phyloP scores from a whole-genome alignment of 37 sponge, comb jelly and placozoan genomes.

The Theonella swinhoei region DNA sequence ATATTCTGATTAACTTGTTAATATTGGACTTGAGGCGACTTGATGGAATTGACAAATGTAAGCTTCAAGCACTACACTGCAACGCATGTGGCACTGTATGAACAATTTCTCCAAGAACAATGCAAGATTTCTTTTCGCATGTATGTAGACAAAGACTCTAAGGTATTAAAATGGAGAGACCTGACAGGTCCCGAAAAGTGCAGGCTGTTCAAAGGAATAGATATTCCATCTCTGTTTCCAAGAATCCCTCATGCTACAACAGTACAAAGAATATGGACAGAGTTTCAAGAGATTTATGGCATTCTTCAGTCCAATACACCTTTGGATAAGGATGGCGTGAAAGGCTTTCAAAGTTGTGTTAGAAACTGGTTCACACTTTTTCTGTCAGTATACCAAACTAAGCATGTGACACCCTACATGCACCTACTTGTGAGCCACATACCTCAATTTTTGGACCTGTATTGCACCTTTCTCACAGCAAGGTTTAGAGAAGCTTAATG shows the following conservation, averaged over 20 bases:
- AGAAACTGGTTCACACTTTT: background rate
- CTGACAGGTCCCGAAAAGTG: conserved; percentile 37
- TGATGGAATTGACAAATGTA: background rate
- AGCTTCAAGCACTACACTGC: background rate
- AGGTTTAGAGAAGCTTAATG: conserved; percentile 32
- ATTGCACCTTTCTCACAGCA: conserved; percentile 15
- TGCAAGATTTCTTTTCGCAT: background rate
- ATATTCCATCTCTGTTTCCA: conserved; percentile 22
- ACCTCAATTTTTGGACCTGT: conserved; percentile 3
- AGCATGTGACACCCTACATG: conserved; percentile 7
- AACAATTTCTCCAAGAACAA: background rate
- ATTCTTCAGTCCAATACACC: background rate
- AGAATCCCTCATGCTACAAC: background rate
- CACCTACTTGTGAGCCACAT: background rate
- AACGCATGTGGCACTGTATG: background rate
- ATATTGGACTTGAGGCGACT: background rate
- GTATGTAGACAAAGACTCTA: conserved; percentile 6
- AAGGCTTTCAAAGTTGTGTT: too few species aligned
- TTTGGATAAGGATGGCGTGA: background rate
- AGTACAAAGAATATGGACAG: conserved; percentile 8
- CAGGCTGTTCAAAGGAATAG: conserved; percentile 1
- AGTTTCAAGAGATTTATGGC: background rate
- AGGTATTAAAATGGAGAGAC: conserved; percentile 1
- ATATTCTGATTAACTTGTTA: conserved; percentile 12
- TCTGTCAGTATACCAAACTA: conserved; percentile 6